Percentiles rank a stretch among this genome's conserved stretches.
phyloP scores from a whole-genome alignment of 2,888 invertebrate species.

The Doris montereyensis region DNA sequence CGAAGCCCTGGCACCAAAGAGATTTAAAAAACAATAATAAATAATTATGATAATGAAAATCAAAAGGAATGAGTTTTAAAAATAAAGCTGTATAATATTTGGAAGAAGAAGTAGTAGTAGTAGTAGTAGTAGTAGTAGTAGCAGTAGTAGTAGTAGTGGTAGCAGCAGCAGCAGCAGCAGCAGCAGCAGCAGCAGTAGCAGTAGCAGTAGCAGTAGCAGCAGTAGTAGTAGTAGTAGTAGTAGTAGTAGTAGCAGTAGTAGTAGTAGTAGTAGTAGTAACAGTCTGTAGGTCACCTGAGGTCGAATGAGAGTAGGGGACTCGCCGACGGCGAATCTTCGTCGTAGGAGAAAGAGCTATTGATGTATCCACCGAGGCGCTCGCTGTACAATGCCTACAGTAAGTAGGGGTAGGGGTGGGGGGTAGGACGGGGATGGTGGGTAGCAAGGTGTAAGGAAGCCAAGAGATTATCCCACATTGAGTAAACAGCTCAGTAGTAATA shows the following conservation, averaged over 20 bases:
- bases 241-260: neutral
- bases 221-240: neutral
- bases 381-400: conserved; percentile 45
- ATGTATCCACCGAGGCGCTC: conserved; percentile 48
- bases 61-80: neutral
- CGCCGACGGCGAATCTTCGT: conserved; percentile 53
- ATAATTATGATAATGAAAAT: neutral
- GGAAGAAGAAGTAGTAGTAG: neutral
- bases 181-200: too few relatives aligned
- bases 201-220: neutral
- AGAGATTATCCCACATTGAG: too few relatives aligned
- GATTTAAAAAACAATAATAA: neutral
- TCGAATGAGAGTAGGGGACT: neutral
- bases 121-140: neutral
- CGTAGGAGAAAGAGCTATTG: conserved; percentile 57
- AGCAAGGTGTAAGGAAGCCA: neutral
- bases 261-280: neutral
- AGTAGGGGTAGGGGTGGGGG: too few relatives aligned
- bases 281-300: neutral
- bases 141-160: too few relatives aligned
- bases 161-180: too few relatives aligned
- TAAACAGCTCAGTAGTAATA: too few relatives aligned
- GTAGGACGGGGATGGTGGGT: conserved; percentile 5
- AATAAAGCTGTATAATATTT: neutral
- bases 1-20: neutral